These are phyloP conservation scores for Dipus sagitta DNA, from an alignment of 2,797 vertebrate species.

Conservation along the genomic window DNA sequence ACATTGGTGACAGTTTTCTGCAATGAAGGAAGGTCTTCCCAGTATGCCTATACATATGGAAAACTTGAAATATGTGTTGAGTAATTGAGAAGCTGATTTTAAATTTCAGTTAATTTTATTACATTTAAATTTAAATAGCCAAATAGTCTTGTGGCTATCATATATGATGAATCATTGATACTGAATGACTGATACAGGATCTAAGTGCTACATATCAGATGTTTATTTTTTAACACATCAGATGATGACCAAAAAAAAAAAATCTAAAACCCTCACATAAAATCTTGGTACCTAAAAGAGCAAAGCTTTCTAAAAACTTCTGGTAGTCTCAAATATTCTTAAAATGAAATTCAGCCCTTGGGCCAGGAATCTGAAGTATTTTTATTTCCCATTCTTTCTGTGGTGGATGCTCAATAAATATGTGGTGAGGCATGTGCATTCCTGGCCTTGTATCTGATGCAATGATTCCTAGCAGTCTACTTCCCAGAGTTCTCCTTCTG, in stretches of 20 bases:
- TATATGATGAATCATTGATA: neutral
- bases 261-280: neutral
- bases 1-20: neutral
- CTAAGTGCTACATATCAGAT: neutral
- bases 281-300: constrained; percentile 12
- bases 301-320: neutral
- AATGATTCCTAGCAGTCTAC: neutral
- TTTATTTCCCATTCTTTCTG: neutral
- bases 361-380: neutral
- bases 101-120: neutral
- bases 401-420: neutral
- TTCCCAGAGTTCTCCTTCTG: neutral
- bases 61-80: neutral
- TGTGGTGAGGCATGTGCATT: neutral
- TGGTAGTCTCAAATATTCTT: neutral
- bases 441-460: neutral
- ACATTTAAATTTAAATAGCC: neutral
- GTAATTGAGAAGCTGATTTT: constrained; percentile 2
- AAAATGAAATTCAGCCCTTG: constrained; percentile 36
- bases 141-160: neutral
- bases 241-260: neutral
- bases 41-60: neutral
- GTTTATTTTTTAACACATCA: neutral
- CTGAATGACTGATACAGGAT: neutral
- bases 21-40: neutral